Conservation (phyloP, 2,113 vertebrate genomes). For the Prochilodus magdalenae region DNA sequence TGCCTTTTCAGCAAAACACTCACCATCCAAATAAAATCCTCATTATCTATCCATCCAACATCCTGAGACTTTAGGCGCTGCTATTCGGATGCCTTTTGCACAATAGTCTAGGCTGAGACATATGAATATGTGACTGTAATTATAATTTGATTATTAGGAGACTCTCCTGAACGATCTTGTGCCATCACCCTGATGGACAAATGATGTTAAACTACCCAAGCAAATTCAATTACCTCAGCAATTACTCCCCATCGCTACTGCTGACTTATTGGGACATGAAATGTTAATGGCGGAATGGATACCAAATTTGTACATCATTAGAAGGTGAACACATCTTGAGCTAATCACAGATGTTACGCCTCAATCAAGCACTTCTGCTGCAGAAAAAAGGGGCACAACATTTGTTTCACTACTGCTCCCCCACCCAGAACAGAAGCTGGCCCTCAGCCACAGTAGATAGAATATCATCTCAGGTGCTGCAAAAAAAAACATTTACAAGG, state of each 20-base stretch:
- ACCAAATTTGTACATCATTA: constrained; percentile 74
- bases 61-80: background rate
- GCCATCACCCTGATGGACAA: constrained; percentile 79
- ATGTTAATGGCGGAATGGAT: constrained; percentile 81
- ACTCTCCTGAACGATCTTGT: constrained; percentile 63
- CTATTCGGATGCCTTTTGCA: constrained; percentile 64
- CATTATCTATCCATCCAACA: constrained; percentile 3
- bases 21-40: constrained; percentile 1
- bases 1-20: background rate
- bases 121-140: constrained; percentile 74
- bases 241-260: constrained; percentile 76
- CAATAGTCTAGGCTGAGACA: constrained; percentile 68
- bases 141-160: constrained; percentile 79
- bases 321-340: constrained; percentile 76
- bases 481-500: background rate
- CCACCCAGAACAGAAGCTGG: background rate
- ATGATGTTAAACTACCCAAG: constrained; percentile 79
- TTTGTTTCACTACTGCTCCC: background rate
- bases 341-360: constrained; percentile 71
- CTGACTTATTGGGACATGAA: constrained; percentile 79
- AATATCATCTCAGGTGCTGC: background rate
- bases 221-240: constrained; percentile 82
- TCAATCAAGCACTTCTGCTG: constrained; percentile 50
- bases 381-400: background rate
- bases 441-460: background rate